A percentile compares a stretch with the other conserved stretches of the same genome.
phyloP scores from a whole-genome alignment of 2,113 vertebrate genomes.

The Chaenogobius annularis region DNA sequence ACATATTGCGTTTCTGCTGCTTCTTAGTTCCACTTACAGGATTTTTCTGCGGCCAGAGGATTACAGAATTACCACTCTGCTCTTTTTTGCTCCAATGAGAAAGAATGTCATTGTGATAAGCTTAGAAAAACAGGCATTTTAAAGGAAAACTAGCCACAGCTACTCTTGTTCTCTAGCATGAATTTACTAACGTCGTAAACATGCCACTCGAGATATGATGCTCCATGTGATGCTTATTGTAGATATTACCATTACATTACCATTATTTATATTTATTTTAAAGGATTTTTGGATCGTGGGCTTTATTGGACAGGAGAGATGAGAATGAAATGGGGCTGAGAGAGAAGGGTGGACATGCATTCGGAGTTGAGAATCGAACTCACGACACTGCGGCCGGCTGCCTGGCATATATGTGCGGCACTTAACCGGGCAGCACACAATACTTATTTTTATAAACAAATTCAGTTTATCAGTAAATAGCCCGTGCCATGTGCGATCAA shows the following conservation, averaged over 20 bases:
- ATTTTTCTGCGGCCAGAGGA: slow-evolving; percentile 59
- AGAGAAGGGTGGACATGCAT: too few species aligned
- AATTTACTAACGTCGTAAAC: neutral
- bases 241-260: neutral
- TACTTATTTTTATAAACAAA: neutral
- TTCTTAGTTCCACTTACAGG: slow-evolving; percentile 19
- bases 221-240: neutral
- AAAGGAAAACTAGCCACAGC: slow-evolving; percentile 6
- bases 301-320: too few species aligned
- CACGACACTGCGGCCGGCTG: too few species aligned
- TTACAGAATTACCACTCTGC: slow-evolving; percentile 70
- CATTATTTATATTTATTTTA: too few species aligned
- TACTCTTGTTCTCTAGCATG: slow-evolving; percentile 12
- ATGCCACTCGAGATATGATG: neutral
- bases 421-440: too few species aligned
- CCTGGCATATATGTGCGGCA: too few species aligned
- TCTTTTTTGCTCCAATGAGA: slow-evolving; percentile 41
- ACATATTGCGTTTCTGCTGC: slow-evolving; percentile 3
- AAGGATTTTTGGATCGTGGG: too few species aligned
- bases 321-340: too few species aligned
- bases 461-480: neutral
- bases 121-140: slow-evolving; percentile 28
- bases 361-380: too few species aligned
- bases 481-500: neutral
- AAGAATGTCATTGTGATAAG: slow-evolving; percentile 61